Evolutionary conservation across 37 sponge, comb jelly and placozoan species (phyloP).

Genomic region (Theonella swinhoei): DNA sequence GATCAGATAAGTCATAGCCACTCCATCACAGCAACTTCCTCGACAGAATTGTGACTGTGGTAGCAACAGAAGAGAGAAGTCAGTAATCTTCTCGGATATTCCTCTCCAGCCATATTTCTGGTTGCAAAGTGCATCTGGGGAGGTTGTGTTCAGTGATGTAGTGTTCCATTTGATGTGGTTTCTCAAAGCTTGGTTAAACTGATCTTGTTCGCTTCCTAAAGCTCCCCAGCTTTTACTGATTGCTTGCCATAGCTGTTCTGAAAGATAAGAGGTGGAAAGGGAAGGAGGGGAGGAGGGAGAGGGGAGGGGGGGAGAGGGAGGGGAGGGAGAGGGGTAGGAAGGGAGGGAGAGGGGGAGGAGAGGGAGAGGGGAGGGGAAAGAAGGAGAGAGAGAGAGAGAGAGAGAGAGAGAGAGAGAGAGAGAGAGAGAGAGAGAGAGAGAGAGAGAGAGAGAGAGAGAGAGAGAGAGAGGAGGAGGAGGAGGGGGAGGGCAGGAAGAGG

Average conservation of each 20-base stretch:
- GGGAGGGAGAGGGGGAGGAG: background rate
- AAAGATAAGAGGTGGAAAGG: background rate
- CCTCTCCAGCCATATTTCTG: background rate
- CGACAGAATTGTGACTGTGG: background rate
- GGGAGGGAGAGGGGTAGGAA: background rate
- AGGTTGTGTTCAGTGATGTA: no score
- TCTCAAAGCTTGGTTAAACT: background rate
- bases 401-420: background rate
- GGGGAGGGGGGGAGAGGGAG: background rate
- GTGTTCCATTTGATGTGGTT: background rate
- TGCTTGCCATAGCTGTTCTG: background rate
- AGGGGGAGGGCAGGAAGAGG: background rate
- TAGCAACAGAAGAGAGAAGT: background rate
- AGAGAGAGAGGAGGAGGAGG: background rate
- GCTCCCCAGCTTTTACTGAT: background rate
- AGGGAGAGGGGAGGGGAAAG: background rate
- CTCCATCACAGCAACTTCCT: background rate
- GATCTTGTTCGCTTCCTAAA: background rate
- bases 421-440: background rate
- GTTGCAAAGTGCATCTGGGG: no score
- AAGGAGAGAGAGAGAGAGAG: background rate
- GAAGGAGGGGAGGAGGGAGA: background rate
- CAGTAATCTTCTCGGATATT: background rate
- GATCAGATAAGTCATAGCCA: background rate
- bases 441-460: background rate